Base-by-base conservation (phyloP, 2,888 invertebrate species). In the Asteroscopus sphinx region DNA sequence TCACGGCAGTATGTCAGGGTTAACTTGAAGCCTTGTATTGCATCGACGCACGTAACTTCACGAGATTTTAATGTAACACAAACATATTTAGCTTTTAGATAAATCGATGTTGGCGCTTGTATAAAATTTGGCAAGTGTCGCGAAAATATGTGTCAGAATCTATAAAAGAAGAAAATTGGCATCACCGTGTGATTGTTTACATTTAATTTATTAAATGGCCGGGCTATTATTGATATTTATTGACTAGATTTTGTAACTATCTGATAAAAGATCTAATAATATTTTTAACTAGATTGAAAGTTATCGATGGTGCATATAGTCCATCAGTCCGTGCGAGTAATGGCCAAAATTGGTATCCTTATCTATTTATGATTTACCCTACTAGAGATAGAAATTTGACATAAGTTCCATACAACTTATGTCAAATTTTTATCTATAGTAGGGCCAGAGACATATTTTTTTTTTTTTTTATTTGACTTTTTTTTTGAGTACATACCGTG, bases 41-140 rank as follows among this genome's bases (percentile, higher is more conserved):
- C 76, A 77, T 72, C 64, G 75, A 79, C 80, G 79, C 85, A 82
- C 82, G 82, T 83, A 77, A 78, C 68, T 81, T 76, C 72, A 77
- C 76, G 77, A 75, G 81, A 76, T 83, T 83, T 85, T 80, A 82
- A 77, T 78, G 72, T 70, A 80, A 77, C 59, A 68, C 76, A 79
- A 80, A 82, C 76, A 71, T 57, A 67, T 82, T 77, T 69, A 68
- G 70, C 68, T 70, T 55, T 53, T 57, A 40, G 17, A 12, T 35
- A 51, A 32, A 33, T 40, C 46, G 46, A n/a, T 67, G 71, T 71
- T 73, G 72, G 66, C 73, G 60, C 57, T 62, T 62, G 63, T 26
- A 28, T 8, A 45, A 57, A 56, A 56, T 62, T 71, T 73, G 74
- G 73, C 72, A 67, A 60, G 46, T 28, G 21, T 36, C 56, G 7